Base-by-base conservation (phyloP, 2,797 vertebrate species). In the Acrossocheilus fasciatus region DNA sequence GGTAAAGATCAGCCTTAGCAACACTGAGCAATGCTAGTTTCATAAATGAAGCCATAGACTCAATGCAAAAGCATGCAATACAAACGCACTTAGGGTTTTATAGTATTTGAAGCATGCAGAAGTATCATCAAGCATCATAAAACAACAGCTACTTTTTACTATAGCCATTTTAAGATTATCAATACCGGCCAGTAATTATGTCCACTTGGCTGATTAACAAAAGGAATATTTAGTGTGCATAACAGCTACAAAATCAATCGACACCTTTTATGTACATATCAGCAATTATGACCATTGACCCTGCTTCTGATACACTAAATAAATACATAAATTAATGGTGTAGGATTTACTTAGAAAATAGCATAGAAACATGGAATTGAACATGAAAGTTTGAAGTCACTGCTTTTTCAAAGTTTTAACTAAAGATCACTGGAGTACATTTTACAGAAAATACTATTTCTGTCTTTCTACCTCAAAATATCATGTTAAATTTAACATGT, bases 91-190 rank as follows among this genome's bases (percentile, higher is more conserved):
- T 14, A 83, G 6, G 10, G 41, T 80, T 80, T 47, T 47, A 34
- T 50, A 50, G 41, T 34, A 36, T 47, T 50, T 18, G 1, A 5
- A 66, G 43, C 41, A 36, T 20, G 39, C n/a, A 45, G 59, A 64
- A 6, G 77, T 79, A 10, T 62, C 57, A 80, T 36, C 9, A 64
- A 66, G 8, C n/a, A 78, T n/a, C 54, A 59, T 74, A 74, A 62
- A 17, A 36, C 43, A 30, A 76, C 54, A 45, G 12, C 9, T 36
- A 50, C 1, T 10, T 83, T 73, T 64, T 39, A 20, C 34, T 26
- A 77, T 36, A 6, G 12, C 11, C n/a, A 47, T 73, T 45, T 45
- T 45, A 10, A 73, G 20, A 7, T 73, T n/a, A 14, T 45, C n/a
- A 41, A 6, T 41, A 70, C 41, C 39, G 8, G 36, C 36, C 18